Percentiles rank a stretch among this genome's conserved stretches.
These are phyloP conservation scores for Sciurus niger DNA, from an alignment of 2,113 vertebrate species.

Conservation along the genomic window DNA sequence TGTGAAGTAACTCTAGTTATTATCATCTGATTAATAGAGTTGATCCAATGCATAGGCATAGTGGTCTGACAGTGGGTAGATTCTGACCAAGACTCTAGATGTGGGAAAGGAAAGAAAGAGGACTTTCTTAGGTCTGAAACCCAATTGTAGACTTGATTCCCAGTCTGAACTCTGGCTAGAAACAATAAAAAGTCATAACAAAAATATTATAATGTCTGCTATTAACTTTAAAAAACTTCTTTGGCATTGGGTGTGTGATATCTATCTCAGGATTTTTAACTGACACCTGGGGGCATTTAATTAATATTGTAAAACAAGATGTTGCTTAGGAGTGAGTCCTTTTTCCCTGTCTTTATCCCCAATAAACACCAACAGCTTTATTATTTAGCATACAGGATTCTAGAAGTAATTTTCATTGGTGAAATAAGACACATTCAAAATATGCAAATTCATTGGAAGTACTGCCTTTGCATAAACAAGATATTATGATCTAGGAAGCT, in stretches of 20 bases:
- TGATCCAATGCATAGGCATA: background rate
- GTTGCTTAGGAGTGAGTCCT: background rate
- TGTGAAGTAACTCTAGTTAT: background rate
- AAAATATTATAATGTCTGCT: background rate
- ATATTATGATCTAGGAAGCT: background rate
- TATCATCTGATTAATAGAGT: background rate
- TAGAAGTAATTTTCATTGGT: background rate
- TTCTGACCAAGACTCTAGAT: background rate
- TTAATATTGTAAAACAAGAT: background rate
- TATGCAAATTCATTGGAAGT: background rate
- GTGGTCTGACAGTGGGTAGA: background rate
- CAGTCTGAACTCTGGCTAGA: background rate
- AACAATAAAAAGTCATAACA: background rate
- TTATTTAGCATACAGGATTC: background rate
- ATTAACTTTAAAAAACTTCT: background rate
- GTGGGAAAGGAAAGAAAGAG: background rate
- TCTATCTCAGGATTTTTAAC: background rate
- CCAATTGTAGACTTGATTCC: background rate
- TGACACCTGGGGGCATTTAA: background rate
- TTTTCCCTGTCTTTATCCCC: background rate
- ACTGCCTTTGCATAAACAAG: background rate
- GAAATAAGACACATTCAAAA: background rate
- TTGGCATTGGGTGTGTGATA: too few relatives aligned
- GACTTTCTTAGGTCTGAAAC: background rate
- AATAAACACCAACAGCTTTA: background rate